phyloP scores from a whole-genome alignment of 2,888 invertebrate species.

The Pseudococcus jackbeardsleyi region DNA sequence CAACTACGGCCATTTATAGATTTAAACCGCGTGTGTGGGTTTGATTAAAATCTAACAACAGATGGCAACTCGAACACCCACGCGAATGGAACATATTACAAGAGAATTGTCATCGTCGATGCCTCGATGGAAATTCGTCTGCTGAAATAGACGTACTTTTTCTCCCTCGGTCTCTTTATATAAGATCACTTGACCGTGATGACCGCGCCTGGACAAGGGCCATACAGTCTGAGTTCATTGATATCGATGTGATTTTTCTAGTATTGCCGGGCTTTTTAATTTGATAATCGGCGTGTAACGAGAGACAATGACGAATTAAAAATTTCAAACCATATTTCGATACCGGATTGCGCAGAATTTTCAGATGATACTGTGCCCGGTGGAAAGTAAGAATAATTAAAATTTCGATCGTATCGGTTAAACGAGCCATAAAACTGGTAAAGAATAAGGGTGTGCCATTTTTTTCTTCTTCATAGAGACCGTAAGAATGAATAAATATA shows the following conservation, averaged over 20 bases:
- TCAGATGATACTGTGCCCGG: neutral
- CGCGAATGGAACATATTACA: slow-evolving; percentile 35
- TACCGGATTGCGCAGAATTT: neutral
- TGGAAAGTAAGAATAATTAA: neutral
- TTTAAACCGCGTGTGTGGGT: slow-evolving; percentile 45
- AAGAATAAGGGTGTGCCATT: slow-evolving; percentile 16
- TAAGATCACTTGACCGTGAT: slow-evolving; percentile 32
- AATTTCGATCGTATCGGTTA: slow-evolving; percentile 9
- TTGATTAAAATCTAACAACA: slow-evolving; percentile 59
- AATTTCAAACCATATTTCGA: neutral
- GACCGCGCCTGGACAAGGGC: slow-evolving; percentile 16
- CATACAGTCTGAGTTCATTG: neutral
- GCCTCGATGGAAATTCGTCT: neutral
- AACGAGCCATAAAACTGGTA: slow-evolving; percentile 15
- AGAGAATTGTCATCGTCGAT: neutral
- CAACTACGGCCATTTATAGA: slow-evolving; percentile 53
- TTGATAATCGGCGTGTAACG: slow-evolving; percentile 15
- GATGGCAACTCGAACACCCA: slow-evolving; percentile 57
- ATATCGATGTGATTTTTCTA: neutral
- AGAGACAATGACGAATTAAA: neutral
- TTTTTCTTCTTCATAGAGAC: neutral
- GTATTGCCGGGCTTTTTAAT: slow-evolving; percentile 9
- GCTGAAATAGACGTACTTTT: neutral
- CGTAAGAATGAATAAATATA: neutral
- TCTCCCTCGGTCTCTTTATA: neutral